phyloP scores from a whole-genome alignment of 1,140 invertebrate genomes.

The Zaprionus nigranus region DNA sequence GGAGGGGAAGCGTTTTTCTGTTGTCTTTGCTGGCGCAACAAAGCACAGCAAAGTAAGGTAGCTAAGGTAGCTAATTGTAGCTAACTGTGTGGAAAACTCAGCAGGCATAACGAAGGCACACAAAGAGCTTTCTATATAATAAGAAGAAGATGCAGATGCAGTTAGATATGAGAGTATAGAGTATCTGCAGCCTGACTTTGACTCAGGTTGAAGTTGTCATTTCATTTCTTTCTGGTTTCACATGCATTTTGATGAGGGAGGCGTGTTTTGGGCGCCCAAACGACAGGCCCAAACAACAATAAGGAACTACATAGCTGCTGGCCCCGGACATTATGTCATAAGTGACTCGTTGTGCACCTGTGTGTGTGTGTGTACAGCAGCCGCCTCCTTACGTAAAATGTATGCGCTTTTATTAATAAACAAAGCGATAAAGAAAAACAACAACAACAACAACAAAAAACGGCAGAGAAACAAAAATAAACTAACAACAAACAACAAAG shows the following conservation, averaged over 20 bases:
- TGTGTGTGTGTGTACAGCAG: conserved; percentile 54
- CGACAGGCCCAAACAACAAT: conserved; percentile 33
- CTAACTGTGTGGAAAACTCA: conserved; percentile 61
- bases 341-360: not conserved
- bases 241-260: conserved; percentile 38
- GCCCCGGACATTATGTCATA: conserved; percentile 51
- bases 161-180: not conserved
- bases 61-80: conserved; percentile 28
- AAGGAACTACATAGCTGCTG: conserved; percentile 39
- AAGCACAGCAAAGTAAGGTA: not conserved
- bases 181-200: not conserved
- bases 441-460: conserved; percentile 8
- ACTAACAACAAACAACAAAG: conserved; percentile 21
- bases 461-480: conserved; percentile 11
- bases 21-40: conserved; percentile 54
- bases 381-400: conserved; percentile 65
- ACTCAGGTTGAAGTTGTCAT: not conserved
- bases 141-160: not conserved
- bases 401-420: conserved; percentile 74
- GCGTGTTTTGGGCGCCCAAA: conserved; percentile 27
- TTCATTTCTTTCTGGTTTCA: conserved; percentile 28
- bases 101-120: conserved; percentile 9
- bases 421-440: conserved; percentile 51
- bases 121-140: conserved; percentile 11
- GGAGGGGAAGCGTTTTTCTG: not conserved